Evolutionary conservation across 1,140 invertebrate genomes (phyloP).

Genomic region (Aphelinus certus): DNA sequence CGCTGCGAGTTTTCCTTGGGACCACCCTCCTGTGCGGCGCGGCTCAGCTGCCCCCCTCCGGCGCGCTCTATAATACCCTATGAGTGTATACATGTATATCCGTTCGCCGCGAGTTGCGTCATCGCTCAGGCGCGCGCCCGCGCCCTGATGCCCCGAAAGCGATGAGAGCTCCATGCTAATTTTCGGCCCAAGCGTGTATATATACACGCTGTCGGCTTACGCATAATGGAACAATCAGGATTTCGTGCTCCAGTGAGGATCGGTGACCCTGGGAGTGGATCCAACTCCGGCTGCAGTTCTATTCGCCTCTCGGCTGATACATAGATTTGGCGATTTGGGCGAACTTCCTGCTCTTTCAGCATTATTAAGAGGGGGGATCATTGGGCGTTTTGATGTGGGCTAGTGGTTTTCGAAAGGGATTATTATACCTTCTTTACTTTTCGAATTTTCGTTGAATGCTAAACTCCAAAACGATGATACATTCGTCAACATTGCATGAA

Average conservation of each 20-base stretch:
- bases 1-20: not conserved
- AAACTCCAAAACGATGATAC: too few relatives aligned
- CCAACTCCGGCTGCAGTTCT: too few relatives aligned
- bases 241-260: not conserved
- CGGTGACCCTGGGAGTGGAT: too few relatives aligned
- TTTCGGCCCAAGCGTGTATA: not conserved
- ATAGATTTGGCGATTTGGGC: not conserved
- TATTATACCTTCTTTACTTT: too few relatives aligned
- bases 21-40: conserved; percentile 23
- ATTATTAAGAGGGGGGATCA: not conserved
- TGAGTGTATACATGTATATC: not conserved
- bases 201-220: too few relatives aligned
- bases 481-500: too few relatives aligned
- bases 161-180: conserved; percentile 4
- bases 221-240: not conserved
- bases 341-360: conserved; percentile 7
- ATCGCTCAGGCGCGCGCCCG: not conserved
- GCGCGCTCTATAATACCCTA: not conserved
- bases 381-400: not conserved
- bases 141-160: not conserved
- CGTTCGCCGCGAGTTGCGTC: conserved; percentile 3
- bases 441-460: too few relatives aligned
- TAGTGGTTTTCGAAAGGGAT: too few relatives aligned
- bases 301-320: too few relatives aligned
- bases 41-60: not conserved